These are phyloP conservation scores for Lepilemur septentrionalis DNA, from an alignment of 2,797 vertebrate species.

Conservation along the genomic window DNA sequence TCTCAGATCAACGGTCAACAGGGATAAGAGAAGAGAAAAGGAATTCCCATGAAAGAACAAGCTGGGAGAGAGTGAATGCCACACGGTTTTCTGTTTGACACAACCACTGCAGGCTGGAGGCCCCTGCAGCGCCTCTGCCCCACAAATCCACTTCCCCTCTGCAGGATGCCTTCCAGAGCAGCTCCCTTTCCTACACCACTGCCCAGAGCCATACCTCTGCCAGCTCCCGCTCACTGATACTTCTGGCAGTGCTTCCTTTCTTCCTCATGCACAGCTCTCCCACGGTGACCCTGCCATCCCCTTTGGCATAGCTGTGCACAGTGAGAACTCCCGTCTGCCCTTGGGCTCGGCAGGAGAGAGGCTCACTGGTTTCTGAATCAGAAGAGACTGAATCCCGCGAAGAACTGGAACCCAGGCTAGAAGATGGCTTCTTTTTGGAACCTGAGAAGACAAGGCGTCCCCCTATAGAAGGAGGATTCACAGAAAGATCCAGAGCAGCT, in stretches of 20 bases:
- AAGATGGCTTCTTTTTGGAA: constrained; percentile 74
- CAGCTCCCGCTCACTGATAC: constrained; percentile 83
- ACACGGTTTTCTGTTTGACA: background rate
- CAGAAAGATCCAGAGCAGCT: constrained; percentile 85
- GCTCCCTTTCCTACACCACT: background rate
- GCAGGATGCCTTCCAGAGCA: background rate
- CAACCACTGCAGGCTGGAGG: background rate
- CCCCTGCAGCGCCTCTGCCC: background rate
- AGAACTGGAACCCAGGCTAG: constrained; percentile 76
- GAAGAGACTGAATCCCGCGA: constrained; percentile 82
- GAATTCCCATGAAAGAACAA: background rate
- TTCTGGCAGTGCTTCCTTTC: constrained; percentile 77
- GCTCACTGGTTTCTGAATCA: constrained; percentile 90
- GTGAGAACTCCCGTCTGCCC: constrained; percentile 89
- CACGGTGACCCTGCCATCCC: constrained; percentile 75
- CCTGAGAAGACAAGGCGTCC: constrained; percentile 62
- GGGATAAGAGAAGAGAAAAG: background rate
- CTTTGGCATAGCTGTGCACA: constrained; percentile 92
- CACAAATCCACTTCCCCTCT: background rate
- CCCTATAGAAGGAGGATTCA: constrained; percentile 80
- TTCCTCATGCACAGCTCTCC: constrained; percentile 68
- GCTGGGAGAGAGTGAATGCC: background rate
- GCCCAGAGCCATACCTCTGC: constrained; percentile 81
- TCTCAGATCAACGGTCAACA: background rate
- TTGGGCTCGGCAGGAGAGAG: constrained; percentile 88